Evolutionary conservation across 2,888 invertebrate species (phyloP), one percentile per base, ranked within the genome.

Genomic region (Desoria tigrina): DNA sequence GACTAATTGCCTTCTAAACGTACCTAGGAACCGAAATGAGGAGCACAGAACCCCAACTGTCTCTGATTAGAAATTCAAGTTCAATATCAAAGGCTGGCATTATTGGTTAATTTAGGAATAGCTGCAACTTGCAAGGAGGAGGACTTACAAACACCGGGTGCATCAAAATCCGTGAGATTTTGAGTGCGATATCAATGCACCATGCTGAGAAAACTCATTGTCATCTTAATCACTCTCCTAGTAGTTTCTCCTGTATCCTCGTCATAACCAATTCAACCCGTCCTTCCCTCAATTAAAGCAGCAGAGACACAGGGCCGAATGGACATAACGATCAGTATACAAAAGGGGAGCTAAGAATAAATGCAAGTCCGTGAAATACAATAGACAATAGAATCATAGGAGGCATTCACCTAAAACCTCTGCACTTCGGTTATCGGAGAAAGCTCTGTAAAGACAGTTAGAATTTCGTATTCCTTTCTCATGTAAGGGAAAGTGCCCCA

Each of bases 391-490:
- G 16, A 39, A 16, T 16, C 9, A 39, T 39, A 11, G 9, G 39
- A 16, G 21, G 21, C n/a, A 16, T 11, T 11, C 16, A 45, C 45
- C 6, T 16, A 21, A 18, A 45, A 45, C 45, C 45, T 45, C 45
- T 45, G 16, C 16, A 11, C 9, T 39, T 45, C n/a, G 16, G 45
- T n/a, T 45, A 45, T 45, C 16, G 16, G 6, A 21, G 9, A 21
- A 45, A 16, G 21, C 9, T 39, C 39, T 9, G 45, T 45, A 45
- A 45, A 45, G 45, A 45, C 21, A 45, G 6, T 16, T 14, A 4
- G 23, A 14, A 64, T 66, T 69, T 69, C 55, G 66, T 69, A 69
- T 69, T 69, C 69, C 64, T 64, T 66, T 59, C 61, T 66, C 69
- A 66, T 63, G 61, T 45, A 62, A 45, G 61, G 37, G 54, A 69